Conservation (phyloP, 2,113 vertebrate species). For the Cairina moschata region DNA sequence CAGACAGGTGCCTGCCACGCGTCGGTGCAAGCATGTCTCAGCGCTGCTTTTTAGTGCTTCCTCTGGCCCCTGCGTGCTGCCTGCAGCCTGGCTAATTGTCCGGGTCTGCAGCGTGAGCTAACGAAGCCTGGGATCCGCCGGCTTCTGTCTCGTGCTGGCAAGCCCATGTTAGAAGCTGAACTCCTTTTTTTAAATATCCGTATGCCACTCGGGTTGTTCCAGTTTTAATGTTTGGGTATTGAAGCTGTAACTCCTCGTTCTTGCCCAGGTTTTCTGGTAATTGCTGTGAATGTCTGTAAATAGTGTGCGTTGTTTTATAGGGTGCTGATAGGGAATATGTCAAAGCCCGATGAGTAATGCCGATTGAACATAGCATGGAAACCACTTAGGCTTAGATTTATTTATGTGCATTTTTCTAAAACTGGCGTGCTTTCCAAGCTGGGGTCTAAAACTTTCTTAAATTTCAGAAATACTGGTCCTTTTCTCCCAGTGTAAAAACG, state of each 20-base stretch:
- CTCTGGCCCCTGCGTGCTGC: neutral
- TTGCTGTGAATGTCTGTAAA: rapidly evolving
- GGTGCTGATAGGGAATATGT: neutral
- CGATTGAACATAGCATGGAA: neutral
- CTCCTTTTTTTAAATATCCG: neutral
- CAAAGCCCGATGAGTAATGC: neutral
- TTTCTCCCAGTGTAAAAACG: rapidly evolving
- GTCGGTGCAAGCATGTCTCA: neutral
- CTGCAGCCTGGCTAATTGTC: neutral
- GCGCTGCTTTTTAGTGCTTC: neutral
- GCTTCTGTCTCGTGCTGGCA: neutral
- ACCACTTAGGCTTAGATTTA: neutral
- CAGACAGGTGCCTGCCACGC: neutral
- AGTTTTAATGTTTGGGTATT: neutral
- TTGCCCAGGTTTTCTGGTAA: neutral
- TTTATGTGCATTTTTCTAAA: neutral
- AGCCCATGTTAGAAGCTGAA: neutral
- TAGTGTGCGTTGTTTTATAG: neutral
- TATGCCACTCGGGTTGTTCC: neutral
- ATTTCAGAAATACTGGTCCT: neutral
- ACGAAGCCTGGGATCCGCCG: neutral
- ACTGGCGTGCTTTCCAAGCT: neutral
- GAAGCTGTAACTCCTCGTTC: rapidly evolving
- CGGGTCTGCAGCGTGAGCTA: neutral
- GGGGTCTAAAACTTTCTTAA: neutral